phyloP scores from a whole-genome alignment of 2,888 invertebrate species.

The Chymomyza fuscimana region DNA sequence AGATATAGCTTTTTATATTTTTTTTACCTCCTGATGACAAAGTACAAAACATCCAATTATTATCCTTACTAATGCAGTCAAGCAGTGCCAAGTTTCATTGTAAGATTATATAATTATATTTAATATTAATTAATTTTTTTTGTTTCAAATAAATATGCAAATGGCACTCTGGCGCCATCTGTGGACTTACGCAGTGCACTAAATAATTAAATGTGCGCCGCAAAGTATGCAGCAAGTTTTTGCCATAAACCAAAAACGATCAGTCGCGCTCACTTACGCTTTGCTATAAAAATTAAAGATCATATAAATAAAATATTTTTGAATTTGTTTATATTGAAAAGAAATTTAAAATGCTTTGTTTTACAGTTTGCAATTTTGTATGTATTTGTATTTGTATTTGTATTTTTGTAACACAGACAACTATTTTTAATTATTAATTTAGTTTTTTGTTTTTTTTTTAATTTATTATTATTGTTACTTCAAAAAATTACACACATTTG shows the following conservation, averaged over 20 bases:
- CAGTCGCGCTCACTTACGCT: neutral
- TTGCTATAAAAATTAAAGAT: constrained; percentile 4
- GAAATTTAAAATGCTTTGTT: neutral
- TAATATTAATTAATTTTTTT: too few relatives aligned
- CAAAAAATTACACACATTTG: constrained; percentile 74
- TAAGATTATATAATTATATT: too few relatives aligned
- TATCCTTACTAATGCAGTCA: too few relatives aligned
- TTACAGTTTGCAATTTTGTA: constrained; percentile 27
- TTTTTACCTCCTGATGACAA: too few relatives aligned
- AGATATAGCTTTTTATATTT: too few relatives aligned
- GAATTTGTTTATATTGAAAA: too few relatives aligned
- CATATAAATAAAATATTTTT: too few relatives aligned
- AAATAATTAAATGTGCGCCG: constrained; percentile 2
- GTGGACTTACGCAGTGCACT: neutral
- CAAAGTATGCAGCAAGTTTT: constrained; percentile 42
- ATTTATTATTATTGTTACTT: constrained; percentile 60
- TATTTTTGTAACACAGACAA: constrained; percentile 71
- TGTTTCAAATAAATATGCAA: too few relatives aligned
- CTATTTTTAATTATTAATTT: constrained; percentile 68
- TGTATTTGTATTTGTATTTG: constrained; percentile 40
- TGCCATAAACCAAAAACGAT: too few relatives aligned
- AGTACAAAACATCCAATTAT: too few relatives aligned
- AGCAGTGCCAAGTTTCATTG: too few relatives aligned
- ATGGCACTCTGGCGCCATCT: constrained; percentile 7
- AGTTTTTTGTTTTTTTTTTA: constrained; percentile 38